These are phyloP conservation scores for Cerceris ruficornis DNA, from an alignment of 2,888 invertebrate genomes.

Conservation along the genomic window DNA sequence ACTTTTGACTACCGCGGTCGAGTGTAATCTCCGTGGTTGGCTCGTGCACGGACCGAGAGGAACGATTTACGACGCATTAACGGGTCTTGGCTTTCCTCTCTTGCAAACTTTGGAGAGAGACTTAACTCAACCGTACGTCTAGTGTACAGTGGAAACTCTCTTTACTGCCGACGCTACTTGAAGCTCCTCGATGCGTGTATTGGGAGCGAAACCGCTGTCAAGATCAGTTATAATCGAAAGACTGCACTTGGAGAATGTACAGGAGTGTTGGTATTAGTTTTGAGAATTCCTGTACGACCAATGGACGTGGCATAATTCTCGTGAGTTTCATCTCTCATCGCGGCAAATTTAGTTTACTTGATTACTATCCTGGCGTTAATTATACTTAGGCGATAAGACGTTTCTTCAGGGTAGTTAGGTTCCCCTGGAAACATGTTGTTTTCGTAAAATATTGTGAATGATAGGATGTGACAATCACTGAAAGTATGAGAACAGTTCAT, in stretches of 20 bases:
- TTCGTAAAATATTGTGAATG: too few species aligned
- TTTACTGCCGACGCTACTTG: constrained; percentile 41
- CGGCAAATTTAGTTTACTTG: too few species aligned
- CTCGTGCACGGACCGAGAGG: constrained; percentile 51
- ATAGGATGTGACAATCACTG: too few species aligned
- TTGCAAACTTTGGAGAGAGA: constrained; percentile 58
- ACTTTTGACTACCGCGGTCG: constrained; percentile 57
- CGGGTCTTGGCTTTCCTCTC: constrained; percentile 48
- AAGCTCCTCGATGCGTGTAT: constrained; percentile 41
- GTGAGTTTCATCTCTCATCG: too few species aligned
- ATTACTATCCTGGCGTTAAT: too few species aligned
- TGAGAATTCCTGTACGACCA: background rate
- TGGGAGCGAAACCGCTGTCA: constrained; percentile 48
- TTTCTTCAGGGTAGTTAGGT: too few species aligned
- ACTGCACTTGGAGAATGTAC: constrained; percentile 10
- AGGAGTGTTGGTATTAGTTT: background rate
- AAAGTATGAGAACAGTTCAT: too few species aligned
- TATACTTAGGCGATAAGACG: too few species aligned
- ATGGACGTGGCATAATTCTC: too few species aligned
- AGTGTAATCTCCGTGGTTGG: constrained; percentile 61
- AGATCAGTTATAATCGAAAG: constrained; percentile 51
- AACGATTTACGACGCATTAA: constrained; percentile 65
- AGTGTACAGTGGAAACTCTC: constrained; percentile 31
- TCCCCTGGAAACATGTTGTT: too few species aligned
- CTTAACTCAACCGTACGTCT: constrained; percentile 53